Evolutionary conservation across 2,888 invertebrate genomes (phyloP).

Genomic region (Hypsopygia costalis): DNA sequence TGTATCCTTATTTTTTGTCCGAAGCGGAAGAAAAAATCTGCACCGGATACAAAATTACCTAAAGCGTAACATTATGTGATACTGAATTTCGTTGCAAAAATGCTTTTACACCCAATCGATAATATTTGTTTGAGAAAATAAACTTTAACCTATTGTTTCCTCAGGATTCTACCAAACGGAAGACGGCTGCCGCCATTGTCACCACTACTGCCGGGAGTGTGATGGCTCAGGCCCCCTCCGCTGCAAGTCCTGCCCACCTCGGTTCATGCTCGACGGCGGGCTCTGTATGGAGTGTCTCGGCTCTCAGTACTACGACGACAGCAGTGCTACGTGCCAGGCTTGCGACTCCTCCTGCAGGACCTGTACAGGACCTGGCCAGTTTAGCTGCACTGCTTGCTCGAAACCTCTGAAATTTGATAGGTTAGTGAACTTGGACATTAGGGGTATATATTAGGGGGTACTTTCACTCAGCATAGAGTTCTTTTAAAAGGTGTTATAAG

Average conservation of each 20-base stretch:
- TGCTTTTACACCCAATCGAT: no score
- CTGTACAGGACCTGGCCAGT: conserved; percentile 85
- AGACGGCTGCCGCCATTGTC: conserved; percentile 92
- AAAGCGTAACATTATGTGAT: no score
- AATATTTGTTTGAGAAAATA: neutral
- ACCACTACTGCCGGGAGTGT: conserved; percentile 93
- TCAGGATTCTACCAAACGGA: conserved; percentile 88
- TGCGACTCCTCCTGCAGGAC: conserved; percentile 84
- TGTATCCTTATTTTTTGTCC: no score
- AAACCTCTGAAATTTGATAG: conserved; percentile 83
- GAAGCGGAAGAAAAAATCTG: no score
- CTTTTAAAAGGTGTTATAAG: no score
- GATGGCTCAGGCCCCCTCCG: conserved; percentile 88
- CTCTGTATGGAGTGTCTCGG: conserved; percentile 88
- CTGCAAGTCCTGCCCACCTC: conserved; percentile 86
- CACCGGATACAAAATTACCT: no score
- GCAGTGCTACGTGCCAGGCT: conserved; percentile 83
- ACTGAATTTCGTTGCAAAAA: no score
- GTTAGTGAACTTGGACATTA: conserved; percentile 36
- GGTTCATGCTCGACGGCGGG: conserved; percentile 86
- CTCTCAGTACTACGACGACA: conserved; percentile 86
- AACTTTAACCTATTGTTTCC: neutral
- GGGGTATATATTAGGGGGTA: no score
- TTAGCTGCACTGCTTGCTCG: conserved; percentile 84
- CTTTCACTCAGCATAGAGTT: no score